Evolutionary conservation across 2,888 invertebrate species (phyloP), one percentile per base, ranked within the genome.

Genomic region (Chymomyza procnemis): DNA sequence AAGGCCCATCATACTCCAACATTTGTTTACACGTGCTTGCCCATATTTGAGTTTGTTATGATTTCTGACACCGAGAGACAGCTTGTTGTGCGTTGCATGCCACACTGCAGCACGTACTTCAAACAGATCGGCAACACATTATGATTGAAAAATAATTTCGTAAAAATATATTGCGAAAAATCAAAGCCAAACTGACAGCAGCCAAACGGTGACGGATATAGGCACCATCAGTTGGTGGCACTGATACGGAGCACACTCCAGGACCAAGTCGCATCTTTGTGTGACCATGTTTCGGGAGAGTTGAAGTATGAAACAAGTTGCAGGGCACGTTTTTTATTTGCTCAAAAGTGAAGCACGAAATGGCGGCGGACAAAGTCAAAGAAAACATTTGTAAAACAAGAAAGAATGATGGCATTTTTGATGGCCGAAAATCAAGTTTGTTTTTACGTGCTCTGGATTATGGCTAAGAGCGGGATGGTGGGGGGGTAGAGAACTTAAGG

Each of bases 381-480:
- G 81, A 67, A 76, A 81, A 74, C 85, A 85, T 79, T 86, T 81
- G 78, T 86, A 81, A 78, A 81, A 72, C 75, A 79, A 61, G 50
- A 52, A 83, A 85, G 84, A 85, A 87, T 76, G 79, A 85, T 85
- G 84, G 85, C 85, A 61, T 71, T 85, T 84, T 87, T 87, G 84
- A 85, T 85, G 84, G 85, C 74, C 84, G 80, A 83, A 80, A 87
- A 85, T 85, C 84, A 87, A 87, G 84, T 87, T 85, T 87, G 85
- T 79, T 80, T 85, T 87, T 85, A 83, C 83, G 85, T 81, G 86
- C 73, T 72, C 16, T 52, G 8, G 18, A 46, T n/a, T 30, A 14
- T 16, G 55, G 55, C 22, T 30, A n/a, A n/a, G 18, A 41, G 12
- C 16, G 16, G 34, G 46, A 8, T 18, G 5, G 59, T 18, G 14